A percentile compares a stretch with the other conserved stretches of the same genome.
Conservation (phyloP, 2,888 invertebrate species). For the Tachina lurida region DNA sequence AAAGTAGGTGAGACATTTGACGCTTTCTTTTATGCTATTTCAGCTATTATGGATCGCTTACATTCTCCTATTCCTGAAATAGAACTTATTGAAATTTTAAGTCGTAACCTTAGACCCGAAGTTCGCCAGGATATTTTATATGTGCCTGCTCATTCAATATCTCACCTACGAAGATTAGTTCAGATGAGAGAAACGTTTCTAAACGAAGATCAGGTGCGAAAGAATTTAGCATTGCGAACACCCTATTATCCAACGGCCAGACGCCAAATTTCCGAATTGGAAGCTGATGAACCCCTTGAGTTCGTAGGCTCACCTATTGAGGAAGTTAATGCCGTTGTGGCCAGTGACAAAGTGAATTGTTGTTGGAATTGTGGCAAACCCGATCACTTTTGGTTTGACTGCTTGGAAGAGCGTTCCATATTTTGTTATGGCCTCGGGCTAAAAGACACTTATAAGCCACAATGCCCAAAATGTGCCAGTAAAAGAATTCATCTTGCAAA, state of each 20-base stretch:
- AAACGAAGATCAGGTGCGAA: slow-evolving; percentile 28
- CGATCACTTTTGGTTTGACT: not conserved
- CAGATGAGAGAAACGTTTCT: slow-evolving; percentile 4
- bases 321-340: slow-evolving; percentile 21
- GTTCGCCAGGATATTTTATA: slow-evolving; percentile 63
- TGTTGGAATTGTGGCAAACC: slow-evolving; percentile 25
- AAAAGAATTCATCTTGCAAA: no score
- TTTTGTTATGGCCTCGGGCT: no score
- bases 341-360: not conserved
- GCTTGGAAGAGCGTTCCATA: not conserved
- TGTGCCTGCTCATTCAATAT: slow-evolving; percentile 37
- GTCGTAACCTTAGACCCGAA: slow-evolving; percentile 20
- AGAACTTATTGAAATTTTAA: slow-evolving; percentile 33
- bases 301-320: not conserved
- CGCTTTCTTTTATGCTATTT: slow-evolving; percentile 37
- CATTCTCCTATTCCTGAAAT: slow-evolving; percentile 19
- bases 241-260: not conserved
- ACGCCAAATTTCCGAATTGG: slow-evolving; percentile 42
- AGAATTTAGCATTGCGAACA: not conserved
- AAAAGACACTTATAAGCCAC: no score
- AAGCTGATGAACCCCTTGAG: not conserved
- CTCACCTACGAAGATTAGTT: slow-evolving; percentile 41
- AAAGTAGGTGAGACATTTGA: slow-evolving; percentile 44
- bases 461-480: no score
- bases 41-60: slow-evolving; percentile 32